Conservation (phyloP, 2,113 vertebrate genomes). For the Emberiza fucata region DNA sequence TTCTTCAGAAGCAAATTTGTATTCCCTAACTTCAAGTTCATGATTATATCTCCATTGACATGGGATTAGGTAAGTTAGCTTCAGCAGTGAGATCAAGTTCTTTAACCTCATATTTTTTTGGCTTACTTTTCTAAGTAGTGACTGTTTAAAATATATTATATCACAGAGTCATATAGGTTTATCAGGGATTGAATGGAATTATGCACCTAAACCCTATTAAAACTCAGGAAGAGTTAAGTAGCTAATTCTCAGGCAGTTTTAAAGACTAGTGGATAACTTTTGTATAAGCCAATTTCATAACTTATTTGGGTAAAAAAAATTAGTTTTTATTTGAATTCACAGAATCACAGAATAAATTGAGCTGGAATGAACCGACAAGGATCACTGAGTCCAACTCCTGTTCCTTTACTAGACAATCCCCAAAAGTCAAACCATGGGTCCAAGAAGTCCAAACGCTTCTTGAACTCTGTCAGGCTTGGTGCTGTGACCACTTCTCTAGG, state of each 20-base stretch:
- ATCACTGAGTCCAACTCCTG: background rate
- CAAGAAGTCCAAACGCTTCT: background rate
- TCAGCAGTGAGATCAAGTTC: background rate
- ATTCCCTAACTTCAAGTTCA: background rate
- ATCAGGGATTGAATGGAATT: background rate
- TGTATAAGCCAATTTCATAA: background rate
- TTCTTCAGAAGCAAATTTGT: background rate
- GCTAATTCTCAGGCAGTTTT: background rate
- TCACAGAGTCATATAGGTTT: background rate
- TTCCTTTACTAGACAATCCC: background rate
- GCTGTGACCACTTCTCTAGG: too few relatives aligned
- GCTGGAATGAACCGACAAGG: background rate
- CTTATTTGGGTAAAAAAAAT: background rate
- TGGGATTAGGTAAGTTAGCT: background rate
- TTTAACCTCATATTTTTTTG: background rate
- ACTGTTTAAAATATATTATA: background rate
- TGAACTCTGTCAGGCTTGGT: background rate
- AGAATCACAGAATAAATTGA: background rate
- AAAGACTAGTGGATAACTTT: background rate
- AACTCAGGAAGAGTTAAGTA: background rate
- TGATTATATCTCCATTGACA: background rate
- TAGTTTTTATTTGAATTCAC: background rate
- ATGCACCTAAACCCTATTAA: background rate
- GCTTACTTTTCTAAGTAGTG: background rate
- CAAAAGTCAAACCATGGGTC: too few relatives aligned